A percentile compares a stretch with the other conserved stretches of the same genome.
Conservation (phyloP, 2,113 vertebrate genomes). For the Electrona antarctica region DNA sequence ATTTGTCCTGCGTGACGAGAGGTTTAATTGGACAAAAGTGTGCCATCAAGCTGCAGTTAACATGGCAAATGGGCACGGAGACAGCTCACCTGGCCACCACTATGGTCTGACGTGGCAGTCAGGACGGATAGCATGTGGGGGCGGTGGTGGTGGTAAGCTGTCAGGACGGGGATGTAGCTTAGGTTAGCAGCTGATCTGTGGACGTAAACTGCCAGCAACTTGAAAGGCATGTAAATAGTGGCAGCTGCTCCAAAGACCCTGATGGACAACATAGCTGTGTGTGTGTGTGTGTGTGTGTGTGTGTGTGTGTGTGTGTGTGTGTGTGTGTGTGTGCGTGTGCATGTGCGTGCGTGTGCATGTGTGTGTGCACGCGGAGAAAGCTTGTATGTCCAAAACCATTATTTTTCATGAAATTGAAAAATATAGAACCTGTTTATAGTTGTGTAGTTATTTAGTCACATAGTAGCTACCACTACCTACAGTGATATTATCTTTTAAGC, state of each 20-base stretch:
- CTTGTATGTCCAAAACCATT: no score
- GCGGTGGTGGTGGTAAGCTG: neutral
- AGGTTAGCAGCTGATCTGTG: constrained; percentile 66
- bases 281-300: no score
- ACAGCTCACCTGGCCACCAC: constrained; percentile 41
- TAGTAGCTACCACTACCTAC: no score
- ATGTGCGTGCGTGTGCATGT: neutral
- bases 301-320: no score
- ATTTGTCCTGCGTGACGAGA: constrained; percentile 16
- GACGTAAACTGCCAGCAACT: constrained; percentile 48
- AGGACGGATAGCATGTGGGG: constrained; percentile 13
- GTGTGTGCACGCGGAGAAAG: neutral
- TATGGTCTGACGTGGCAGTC: constrained; percentile 8
- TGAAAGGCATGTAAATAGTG: constrained; percentile 57
- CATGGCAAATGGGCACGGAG: constrained; percentile 38
- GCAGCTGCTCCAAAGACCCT: constrained; percentile 71
- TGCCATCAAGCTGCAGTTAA: constrained; percentile 67
- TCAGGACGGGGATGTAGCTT: neutral
- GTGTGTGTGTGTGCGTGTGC: neutral
- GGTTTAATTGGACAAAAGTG: constrained; percentile 66
- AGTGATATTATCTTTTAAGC: no score
- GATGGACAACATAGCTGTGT: constrained; percentile 16
- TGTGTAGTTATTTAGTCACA: no score
- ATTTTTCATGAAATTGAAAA: no score
- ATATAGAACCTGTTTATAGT: no score